Base-by-base conservation (phyloP, 2,797 vertebrate species). In the Acestrorhynchus altus region DNA sequence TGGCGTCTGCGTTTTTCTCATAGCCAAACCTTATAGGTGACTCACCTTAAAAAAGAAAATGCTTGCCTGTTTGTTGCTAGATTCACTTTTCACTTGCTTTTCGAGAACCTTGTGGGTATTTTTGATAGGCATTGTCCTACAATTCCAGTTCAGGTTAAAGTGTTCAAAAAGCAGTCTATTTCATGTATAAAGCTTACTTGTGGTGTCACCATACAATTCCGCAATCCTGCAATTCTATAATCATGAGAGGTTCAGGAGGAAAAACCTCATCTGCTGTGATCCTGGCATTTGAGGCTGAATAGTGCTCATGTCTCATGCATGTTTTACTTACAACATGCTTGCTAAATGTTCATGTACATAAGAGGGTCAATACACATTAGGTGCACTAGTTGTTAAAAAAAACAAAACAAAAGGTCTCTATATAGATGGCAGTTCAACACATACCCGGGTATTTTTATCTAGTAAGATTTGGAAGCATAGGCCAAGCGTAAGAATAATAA, bases 211-310 rank as follows among this genome's bases (percentile, higher is more conserved):
- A n/a, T n/a, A n/a, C n/a, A n/a, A n/a, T n/a, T n/a, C n/a, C n/a
- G n/a, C n/a, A n/a, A n/a, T n/a, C n/a, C n/a, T n/a, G n/a, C n/a
- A 13, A 26, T 24, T 74, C 12, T 46, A 47, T 59, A 68, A 44
- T 26, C 8, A 67, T 1, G 70, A 35, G 51, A n/a, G n/a, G n/a
- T n/a, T n/a, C n/a, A n/a, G n/a, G n/a, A n/a, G n/a, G n/a, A 39
- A 68, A 76, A 83, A 72, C 76, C 81, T 49, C 76, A 78, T 78
- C 52, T 24, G 31, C 47, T 31, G 47, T 44, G 42, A 63, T 80
- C 68, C 81, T 81, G 81, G 79, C 82, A 83, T 78, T 54, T 73
- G 1, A 71, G n/a, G 20, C n/a, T n/a, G n/a, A n/a, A n/a, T n/a
- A n/a, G n/a, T n/a, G n/a, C n/a, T n/a, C n/a, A n/a, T n/a, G n/a